These are phyloP conservation scores for Cryptotis parvus DNA, from an alignment of 2,113 vertebrate genomes.

Conservation along the genomic window DNA sequence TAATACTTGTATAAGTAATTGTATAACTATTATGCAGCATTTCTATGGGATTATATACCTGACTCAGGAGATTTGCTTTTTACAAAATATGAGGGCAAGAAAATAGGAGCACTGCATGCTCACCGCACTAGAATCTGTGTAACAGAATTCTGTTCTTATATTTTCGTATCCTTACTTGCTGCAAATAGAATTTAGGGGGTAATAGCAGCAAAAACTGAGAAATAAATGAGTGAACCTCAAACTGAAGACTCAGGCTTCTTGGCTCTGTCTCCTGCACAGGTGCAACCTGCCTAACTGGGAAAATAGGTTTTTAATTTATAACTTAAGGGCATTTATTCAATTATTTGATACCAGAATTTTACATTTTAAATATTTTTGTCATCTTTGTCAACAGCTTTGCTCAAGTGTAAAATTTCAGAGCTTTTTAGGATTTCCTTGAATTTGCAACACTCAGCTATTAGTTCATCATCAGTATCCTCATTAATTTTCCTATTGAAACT, in stretches of 20 bases:
- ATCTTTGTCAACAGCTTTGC: not conserved
- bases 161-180: not conserved
- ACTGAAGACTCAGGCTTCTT: not conserved
- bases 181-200: not conserved
- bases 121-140: not conserved
- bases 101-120: not conserved
- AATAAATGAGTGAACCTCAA: not conserved
- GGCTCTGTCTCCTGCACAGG: not conserved
- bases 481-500: not conserved
- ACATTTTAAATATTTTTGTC: conserved; percentile 13
- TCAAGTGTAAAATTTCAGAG: not conserved
- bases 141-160: not conserved
- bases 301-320: not conserved
- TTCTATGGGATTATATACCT: not conserved
- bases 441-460: not conserved
- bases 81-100: not conserved
- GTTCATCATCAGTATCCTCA: not conserved
- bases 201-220: not conserved
- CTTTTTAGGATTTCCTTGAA: not conserved
- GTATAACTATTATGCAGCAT: not conserved
- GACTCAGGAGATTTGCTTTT: not conserved
- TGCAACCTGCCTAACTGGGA: not conserved
- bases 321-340: not conserved
- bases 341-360: not conserved
- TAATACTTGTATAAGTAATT: not conserved